Evolutionary conservation across 1,140 invertebrate genomes (phyloP).

Genomic region (Battus philenor): DNA sequence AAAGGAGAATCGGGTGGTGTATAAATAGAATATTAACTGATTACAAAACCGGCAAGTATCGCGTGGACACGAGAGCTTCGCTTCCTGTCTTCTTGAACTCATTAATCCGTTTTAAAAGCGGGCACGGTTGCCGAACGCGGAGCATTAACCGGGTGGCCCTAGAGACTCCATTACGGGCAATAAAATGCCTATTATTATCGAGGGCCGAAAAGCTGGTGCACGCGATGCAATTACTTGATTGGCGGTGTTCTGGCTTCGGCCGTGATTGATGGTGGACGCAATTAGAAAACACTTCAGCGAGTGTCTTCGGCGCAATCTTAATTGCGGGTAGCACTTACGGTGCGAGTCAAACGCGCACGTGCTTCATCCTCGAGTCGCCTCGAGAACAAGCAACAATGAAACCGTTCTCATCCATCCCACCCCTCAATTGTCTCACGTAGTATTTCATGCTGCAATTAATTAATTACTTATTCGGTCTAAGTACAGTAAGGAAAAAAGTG

Average conservation of each 20-base stretch:
- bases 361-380: background rate
- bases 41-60: conserved; percentile 43
- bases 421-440: too few relatives aligned
- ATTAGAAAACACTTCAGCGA: conserved; percentile 74
- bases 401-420: too few relatives aligned
- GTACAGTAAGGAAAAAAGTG: too few relatives aligned
- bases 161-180: conserved; percentile 73
- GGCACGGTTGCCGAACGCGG: conserved; percentile 50
- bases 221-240: conserved; percentile 76
- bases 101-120: conserved; percentile 69
- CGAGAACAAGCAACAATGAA: too few relatives aligned
- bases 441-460: too few relatives aligned
- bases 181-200: conserved; percentile 76
- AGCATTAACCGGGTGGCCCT: conserved; percentile 62
- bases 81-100: conserved; percentile 54
- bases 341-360: conserved; percentile 49
- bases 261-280: conserved; percentile 71
- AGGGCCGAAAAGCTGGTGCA: conserved; percentile 73
- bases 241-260: conserved; percentile 62
- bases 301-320: conserved; percentile 70
- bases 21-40: conserved; percentile 46
- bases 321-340: conserved; percentile 67
- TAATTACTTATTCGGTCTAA: too few relatives aligned
- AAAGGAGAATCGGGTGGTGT: too few relatives aligned
- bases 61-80: conserved; percentile 27